Evolutionary conservation across 2,113 vertebrate genomes (phyloP).

Genomic region (Osmerus eperlanus): DNA sequence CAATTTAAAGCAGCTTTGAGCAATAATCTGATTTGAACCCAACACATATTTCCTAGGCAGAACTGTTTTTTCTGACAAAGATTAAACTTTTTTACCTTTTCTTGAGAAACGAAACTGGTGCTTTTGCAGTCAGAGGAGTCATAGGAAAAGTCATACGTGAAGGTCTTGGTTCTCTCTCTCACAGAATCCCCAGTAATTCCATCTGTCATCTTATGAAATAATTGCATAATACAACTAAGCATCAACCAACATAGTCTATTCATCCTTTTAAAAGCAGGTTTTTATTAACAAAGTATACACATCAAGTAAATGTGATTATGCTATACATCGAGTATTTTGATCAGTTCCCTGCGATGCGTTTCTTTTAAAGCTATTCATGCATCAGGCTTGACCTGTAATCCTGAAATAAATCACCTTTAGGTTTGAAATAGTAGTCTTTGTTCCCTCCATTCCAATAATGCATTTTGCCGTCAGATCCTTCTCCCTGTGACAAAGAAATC

Average conservation of each 20-base stretch:
- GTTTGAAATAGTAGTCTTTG: conserved; percentile 90
- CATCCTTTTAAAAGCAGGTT: not conserved
- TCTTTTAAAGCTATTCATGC: too few relatives aligned
- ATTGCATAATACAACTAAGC: not conserved
- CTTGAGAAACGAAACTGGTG: conserved; percentile 84
- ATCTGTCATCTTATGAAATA: conserved; percentile 77
- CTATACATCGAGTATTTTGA: too few relatives aligned
- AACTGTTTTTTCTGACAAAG: not conserved
- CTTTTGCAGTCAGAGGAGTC: conserved; percentile 85
- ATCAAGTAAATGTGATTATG: too few relatives aligned
- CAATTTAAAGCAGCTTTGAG: not conserved
- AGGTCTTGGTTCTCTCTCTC: conserved; percentile 87
- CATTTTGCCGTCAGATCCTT: conserved; percentile 87
- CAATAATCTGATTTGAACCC: not conserved
- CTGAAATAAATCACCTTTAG: conserved; percentile 74
- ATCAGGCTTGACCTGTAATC: too few relatives aligned
- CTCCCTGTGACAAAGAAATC: conserved; percentile 57
- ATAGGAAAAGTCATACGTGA: conserved; percentile 96
- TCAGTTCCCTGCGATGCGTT: too few relatives aligned
- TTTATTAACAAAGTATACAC: too few relatives aligned
- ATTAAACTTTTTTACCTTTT: conserved; percentile 78
- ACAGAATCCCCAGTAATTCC: conserved; percentile 78
- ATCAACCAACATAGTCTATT: not conserved
- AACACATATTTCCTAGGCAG: not conserved
- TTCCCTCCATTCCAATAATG: conserved; percentile 94